phyloP scores from a whole-genome alignment of 2,888 invertebrate species.

The Apotomis betuletana region DNA sequence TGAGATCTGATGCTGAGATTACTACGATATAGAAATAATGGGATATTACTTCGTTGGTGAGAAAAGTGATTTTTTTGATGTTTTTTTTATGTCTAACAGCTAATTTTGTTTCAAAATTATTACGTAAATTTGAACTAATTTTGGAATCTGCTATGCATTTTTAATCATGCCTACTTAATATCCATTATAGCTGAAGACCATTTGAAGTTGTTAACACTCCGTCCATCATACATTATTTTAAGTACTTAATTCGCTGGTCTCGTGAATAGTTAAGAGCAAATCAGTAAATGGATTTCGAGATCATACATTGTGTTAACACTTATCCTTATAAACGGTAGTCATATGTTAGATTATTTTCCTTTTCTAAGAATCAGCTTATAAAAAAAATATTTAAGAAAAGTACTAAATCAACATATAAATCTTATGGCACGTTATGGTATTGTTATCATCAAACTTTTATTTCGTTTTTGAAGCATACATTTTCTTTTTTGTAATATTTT shows the following conservation, averaged over 20 bases:
- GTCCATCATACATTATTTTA: slow-evolving; percentile 75
- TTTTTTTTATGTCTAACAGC: slow-evolving; percentile 19
- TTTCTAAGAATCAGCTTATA: slow-evolving; percentile 15
- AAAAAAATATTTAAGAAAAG: neutral
- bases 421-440: neutral
- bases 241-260: slow-evolving; percentile 79
- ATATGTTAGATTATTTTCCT: slow-evolving; percentile 20
- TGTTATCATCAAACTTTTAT: neutral
- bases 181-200: slow-evolving; percentile 16
- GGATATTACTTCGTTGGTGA: slow-evolving; percentile 54
- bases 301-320: slow-evolving; percentile 44
- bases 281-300: slow-evolving; percentile 29
- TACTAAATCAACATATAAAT: too few species aligned
- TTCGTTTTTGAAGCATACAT: slow-evolving; percentile 1
- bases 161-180: slow-evolving; percentile 20
- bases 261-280: slow-evolving; percentile 44
- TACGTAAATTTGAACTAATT: slow-evolving; percentile 5
- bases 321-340: slow-evolving; percentile 31
- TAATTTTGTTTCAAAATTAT: slow-evolving; percentile 19
- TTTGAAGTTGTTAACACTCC: slow-evolving; percentile 72
- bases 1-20: slow-evolving; percentile 82
- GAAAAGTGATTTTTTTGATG: slow-evolving; percentile 48
- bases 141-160: slow-evolving; percentile 10
- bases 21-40: slow-evolving; percentile 64
- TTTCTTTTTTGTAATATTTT: slow-evolving; percentile 12